phyloP scores from a whole-genome alignment of 1,140 invertebrate species.

The Patella vulgata region DNA sequence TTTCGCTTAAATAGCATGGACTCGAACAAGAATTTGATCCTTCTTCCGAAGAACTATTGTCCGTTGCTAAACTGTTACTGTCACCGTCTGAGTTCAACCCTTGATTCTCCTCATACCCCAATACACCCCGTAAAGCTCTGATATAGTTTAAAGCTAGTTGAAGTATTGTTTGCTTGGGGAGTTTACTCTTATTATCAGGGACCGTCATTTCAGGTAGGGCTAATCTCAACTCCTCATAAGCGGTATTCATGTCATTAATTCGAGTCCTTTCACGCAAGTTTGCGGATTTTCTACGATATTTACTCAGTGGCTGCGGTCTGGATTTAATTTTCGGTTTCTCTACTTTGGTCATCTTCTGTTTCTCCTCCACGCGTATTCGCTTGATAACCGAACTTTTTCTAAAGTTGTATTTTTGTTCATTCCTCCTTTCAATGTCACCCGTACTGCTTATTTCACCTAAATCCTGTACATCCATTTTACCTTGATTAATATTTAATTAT shows the following conservation, averaged over 20 bases:
- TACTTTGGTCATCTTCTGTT: slow-evolving; percentile 53
- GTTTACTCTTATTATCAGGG: slow-evolving; percentile 74
- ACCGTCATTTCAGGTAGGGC: slow-evolving; percentile 74
- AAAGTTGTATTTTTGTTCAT: slow-evolving; percentile 68
- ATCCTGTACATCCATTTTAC: too few species aligned
- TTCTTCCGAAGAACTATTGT: too few species aligned
- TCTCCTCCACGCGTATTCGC: slow-evolving; percentile 67
- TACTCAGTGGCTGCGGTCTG: slow-evolving; percentile 84
- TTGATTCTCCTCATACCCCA: slow-evolving; percentile 48
- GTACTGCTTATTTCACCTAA: too few species aligned
- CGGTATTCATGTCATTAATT: slow-evolving; percentile 89
- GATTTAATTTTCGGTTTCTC: slow-evolving; percentile 71
- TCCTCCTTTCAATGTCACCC: too few species aligned
- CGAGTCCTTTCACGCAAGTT: slow-evolving; percentile 86
- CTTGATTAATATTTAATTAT: too few species aligned
- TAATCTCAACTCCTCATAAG: slow-evolving; percentile 81
- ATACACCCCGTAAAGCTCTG: slow-evolving; percentile 71
- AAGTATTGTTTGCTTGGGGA: slow-evolving; percentile 89
- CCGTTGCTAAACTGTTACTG: too few species aligned
- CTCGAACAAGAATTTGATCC: too few species aligned
- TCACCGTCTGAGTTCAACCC: too few species aligned
- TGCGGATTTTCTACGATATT: slow-evolving; percentile 88
- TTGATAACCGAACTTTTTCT: slow-evolving; percentile 69
- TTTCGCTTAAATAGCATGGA: too few species aligned
- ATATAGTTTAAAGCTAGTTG: slow-evolving; percentile 89